Conservation (phyloP, 2,888 invertebrate genomes). For the Epinotia demarniana region DNA sequence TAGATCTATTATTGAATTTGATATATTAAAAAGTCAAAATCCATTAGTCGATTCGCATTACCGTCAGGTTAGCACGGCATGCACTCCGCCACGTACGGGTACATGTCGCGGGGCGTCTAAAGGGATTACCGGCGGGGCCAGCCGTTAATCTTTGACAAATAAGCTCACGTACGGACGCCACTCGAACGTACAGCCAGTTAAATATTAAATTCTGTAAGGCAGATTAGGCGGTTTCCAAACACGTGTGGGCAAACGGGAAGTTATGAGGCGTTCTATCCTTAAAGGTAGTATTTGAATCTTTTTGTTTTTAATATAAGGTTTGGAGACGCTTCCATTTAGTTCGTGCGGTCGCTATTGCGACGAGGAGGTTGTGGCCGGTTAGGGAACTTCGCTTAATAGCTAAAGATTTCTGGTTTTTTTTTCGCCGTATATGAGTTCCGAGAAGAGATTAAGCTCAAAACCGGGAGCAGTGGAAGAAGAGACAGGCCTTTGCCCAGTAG, state of each 20-base stretch:
- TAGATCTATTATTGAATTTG: too few species aligned
- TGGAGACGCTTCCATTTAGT: too few species aligned
- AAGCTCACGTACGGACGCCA: constrained; percentile 64
- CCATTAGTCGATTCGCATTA: constrained; percentile 11
- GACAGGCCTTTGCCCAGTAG: too few species aligned
- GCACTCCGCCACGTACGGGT: constrained; percentile 45
- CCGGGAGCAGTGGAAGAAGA: too few species aligned
- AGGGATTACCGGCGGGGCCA: constrained; percentile 56
- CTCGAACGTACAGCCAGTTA: constrained; percentile 48
- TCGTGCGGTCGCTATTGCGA: too few species aligned
- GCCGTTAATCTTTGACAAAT: constrained; percentile 75
- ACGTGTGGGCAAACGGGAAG: not conserved
- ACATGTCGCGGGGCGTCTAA: constrained; percentile 46
- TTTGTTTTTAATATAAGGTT: too few species aligned
- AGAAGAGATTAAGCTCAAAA: too few species aligned
- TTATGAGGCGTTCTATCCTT: not conserved
- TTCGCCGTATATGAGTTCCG: too few species aligned
- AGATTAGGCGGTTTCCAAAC: constrained; percentile 6
- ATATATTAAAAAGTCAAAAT: not conserved
- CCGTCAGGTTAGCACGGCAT: not conserved
- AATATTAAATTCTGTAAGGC: constrained; percentile 51
- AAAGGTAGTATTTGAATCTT: too few species aligned
- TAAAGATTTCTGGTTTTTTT: too few species aligned
- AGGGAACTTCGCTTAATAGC: too few species aligned
- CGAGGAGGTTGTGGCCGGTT: too few species aligned